Evolutionary conservation across 2,797 vertebrate species (phyloP), one percentile per base, ranked within the genome.

Genomic region (Acridotheres tristis): DNA sequence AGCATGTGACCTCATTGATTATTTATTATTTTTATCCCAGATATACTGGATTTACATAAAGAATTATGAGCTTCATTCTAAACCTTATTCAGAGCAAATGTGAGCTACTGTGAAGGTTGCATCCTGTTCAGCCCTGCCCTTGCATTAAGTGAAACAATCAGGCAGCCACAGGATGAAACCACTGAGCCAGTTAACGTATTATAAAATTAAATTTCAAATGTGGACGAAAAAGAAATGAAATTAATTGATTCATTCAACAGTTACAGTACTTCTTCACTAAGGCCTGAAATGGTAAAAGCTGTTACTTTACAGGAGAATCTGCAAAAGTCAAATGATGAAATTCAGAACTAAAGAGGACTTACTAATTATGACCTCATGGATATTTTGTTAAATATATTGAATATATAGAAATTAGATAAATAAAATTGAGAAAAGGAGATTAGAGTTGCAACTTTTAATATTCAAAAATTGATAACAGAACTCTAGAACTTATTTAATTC

Each of bases 341-440:
- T 84, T 86, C 47, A 43, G 34, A 94, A 67, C 23, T 68, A 48
- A 55, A 67, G 14, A 42, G 8, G 22, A 65, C 15, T 21, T 47
- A 16, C 36, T 25, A 2, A 4, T 16, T 36, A 53, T 30, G 8
- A 74, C 14, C 50, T 40, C 15, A 55, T 23, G 0, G 1, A 36
- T 54, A 71, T 57, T 75, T 73, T 47, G 2, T 68, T 23, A 62
- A 67, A 48, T 40, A 65, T 32, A 67, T 11, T 66, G 23, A 65
- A 51, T 9, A 9, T 38, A 61, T 4, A 32, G 20, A 54, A 74
- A 86, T 43, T 9, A 76, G 27, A 89, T 5, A 47, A 74, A 74
- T 17, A n/a, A 38, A 62, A 32, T 6, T 29, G 29, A 63, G 67
- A 93, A 73, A 69, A 68, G 3, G 20, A 68, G 8, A 72, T n/a